Percentiles rank a stretch among this genome's conserved stretches.
Conservation (phyloP, 2,888 invertebrate genomes). For the Rotaria socialis region DNA sequence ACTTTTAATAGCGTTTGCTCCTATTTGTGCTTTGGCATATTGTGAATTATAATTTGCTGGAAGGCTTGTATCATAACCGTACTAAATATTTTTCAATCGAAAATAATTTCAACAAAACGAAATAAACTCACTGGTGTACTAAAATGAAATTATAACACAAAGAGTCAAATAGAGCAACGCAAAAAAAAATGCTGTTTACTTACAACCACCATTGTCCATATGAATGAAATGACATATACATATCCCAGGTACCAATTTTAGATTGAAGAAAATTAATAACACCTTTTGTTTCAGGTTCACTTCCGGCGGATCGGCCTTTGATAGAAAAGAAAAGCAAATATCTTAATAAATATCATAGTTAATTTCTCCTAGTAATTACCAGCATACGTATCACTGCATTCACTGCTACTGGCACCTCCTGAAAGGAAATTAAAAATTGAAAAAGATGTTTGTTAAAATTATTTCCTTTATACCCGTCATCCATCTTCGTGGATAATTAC, state of each 20-base stretch:
- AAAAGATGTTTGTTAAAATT: neutral
- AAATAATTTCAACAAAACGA: neutral
- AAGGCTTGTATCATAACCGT: constrained; percentile 32
- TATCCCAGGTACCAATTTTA: constrained; percentile 34
- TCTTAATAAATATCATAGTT: neutral
- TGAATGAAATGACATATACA: constrained; percentile 45
- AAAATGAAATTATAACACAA: neutral
- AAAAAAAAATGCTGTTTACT: neutral
- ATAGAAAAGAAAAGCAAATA: no score
- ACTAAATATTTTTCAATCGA: constrained; percentile 19
- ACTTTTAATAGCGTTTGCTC: neutral
- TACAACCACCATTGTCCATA: constrained; percentile 32
- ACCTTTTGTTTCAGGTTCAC: constrained; percentile 40
- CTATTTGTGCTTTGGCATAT: constrained; percentile 31
- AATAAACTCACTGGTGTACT: constrained; percentile 31
- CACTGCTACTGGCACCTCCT: constrained; percentile 44
- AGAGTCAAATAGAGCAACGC: neutral
- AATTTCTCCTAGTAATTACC: constrained; percentile 42
- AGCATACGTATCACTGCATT: constrained; percentile 49
- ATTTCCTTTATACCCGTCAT: neutral
- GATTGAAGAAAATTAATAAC: constrained; percentile 18
- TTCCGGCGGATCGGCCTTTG: constrained; percentile 28
- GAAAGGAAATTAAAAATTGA: no score
- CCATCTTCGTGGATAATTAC: constrained; percentile 69
- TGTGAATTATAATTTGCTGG: constrained; percentile 19